Conservation (phyloP, 1,140 invertebrate genomes). For the Drosophila nannoptera region DNA sequence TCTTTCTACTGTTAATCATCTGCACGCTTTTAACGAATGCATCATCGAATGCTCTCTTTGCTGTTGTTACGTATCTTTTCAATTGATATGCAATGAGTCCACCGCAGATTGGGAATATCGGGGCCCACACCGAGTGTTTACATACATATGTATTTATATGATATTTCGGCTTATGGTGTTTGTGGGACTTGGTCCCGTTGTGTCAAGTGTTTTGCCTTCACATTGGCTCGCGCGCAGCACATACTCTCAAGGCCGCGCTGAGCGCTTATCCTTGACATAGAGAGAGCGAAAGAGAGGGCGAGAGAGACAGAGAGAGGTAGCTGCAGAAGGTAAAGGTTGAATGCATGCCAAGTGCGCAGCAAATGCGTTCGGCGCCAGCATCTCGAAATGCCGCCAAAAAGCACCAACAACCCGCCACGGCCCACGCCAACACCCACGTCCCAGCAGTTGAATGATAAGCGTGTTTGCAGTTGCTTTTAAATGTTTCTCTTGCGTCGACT, state of each 20-base stretch:
- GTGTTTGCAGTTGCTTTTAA: background rate
- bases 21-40: no score
- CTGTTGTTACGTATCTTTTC: no score
- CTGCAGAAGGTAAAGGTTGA: background rate
- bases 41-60: no score
- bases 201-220: no score
- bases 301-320: conserved; percentile 4
- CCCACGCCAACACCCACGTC: background rate
- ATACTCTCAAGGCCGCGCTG: background rate
- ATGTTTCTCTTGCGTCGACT: background rate
- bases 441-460: background rate
- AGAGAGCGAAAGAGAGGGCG: background rate
- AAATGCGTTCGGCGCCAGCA: conserved; percentile 53
- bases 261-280: background rate
- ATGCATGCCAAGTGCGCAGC: conserved; percentile 69
- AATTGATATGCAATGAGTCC: no score
- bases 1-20: no score
- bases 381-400: background rate
- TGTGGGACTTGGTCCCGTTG: no score
- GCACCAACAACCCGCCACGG: background rate
- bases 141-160: no score
- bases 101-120: no score
- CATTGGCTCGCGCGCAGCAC: no score
- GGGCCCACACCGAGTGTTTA: no score
- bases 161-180: no score